A percentile compares a stretch with the other conserved stretches of the same genome.
phyloP scores from a whole-genome alignment of 1,140 invertebrate genomes.

The Cephus cinctus region DNA sequence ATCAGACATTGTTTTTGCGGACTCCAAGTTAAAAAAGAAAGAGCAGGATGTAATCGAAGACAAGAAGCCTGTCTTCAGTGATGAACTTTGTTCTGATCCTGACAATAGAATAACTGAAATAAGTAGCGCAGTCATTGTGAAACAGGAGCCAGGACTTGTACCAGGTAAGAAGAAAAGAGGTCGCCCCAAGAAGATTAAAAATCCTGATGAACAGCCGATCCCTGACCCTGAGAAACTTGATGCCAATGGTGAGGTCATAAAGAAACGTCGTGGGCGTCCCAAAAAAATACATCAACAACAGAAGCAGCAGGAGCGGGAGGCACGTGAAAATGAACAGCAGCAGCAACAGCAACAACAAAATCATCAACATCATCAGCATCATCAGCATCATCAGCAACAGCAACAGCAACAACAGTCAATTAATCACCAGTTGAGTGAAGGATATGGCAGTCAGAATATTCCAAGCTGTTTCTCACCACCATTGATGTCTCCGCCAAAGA shows the following conservation, averaged over 20 bases:
- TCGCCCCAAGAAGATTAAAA: constrained; percentile 82
- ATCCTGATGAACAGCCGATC: constrained; percentile 62
- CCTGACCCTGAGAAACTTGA: constrained; percentile 60
- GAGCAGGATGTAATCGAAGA: constrained; percentile 57
- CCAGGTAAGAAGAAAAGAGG: constrained; percentile 86
- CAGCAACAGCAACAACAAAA: constrained; percentile 38
- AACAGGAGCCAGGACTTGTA: constrained; percentile 61
- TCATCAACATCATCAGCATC: constrained; percentile 27
- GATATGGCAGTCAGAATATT: constrained; percentile 44
- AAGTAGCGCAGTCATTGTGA: constrained; percentile 53
- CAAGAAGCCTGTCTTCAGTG: constrained; percentile 55
- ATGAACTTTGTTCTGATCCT: constrained; percentile 43
- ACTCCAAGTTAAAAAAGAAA: constrained; percentile 70
- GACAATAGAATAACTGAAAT: constrained; percentile 52
- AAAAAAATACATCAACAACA: constrained; percentile 72
- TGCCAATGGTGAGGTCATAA: constrained; percentile 64
- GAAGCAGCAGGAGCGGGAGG: constrained; percentile 46
- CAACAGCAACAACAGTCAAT: constrained; percentile 25
- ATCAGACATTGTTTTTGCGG: constrained; percentile 87
- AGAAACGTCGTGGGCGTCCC: constrained; percentile 81
- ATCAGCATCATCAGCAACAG: constrained; percentile 23
- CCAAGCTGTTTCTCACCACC: constrained; percentile 61
- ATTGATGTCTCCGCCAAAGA: constrained; percentile 48
- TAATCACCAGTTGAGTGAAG: constrained; percentile 36
- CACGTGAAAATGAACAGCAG: constrained; percentile 42